Conservation (phyloP, 2,113 vertebrate genomes). For the Isichthys henryi region DNA sequence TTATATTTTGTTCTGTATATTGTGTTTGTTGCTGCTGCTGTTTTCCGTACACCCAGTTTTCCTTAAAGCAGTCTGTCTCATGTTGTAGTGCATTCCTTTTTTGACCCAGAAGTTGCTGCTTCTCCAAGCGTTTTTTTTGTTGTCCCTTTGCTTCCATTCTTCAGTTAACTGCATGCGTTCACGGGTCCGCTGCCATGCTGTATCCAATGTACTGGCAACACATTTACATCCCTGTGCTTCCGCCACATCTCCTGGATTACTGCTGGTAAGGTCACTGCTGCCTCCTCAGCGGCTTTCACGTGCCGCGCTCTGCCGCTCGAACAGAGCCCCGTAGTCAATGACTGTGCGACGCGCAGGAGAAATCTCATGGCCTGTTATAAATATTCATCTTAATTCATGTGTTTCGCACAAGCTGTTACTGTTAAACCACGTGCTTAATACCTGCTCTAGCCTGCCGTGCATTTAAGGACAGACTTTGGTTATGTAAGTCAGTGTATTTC, state of each 20-base stretch:
- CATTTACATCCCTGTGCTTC: slow-evolving; percentile 95
- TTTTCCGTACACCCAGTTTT: background rate
- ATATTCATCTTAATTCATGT: background rate
- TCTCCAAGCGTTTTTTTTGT: slow-evolving; percentile 5
- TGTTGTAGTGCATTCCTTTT: background rate
- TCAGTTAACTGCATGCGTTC: slow-evolving; percentile 89
- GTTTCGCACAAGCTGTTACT: background rate
- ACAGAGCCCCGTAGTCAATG: background rate
- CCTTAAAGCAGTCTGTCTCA: background rate
- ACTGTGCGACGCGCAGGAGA: background rate
- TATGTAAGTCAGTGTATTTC: background rate
- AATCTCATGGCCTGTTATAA: background rate
- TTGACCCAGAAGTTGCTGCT: background rate
- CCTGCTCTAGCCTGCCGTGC: background rate
- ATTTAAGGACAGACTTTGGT: background rate
- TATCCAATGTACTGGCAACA: slow-evolving; percentile 98
- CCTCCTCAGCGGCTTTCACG: background rate
- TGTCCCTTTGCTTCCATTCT: slow-evolving; percentile 36
- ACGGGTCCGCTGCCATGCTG: slow-evolving; percentile 84
- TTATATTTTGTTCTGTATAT: background rate
- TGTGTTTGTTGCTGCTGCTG: background rate
- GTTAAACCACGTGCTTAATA: slow-evolving; percentile 1
- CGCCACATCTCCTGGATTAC: slow-evolving; percentile 94
- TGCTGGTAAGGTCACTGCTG: slow-evolving; percentile 78
- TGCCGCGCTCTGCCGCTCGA: background rate